These are phyloP conservation scores for Drosophila barbarae DNA, from an alignment of 2,888 invertebrate genomes.

Conservation along the genomic window DNA sequence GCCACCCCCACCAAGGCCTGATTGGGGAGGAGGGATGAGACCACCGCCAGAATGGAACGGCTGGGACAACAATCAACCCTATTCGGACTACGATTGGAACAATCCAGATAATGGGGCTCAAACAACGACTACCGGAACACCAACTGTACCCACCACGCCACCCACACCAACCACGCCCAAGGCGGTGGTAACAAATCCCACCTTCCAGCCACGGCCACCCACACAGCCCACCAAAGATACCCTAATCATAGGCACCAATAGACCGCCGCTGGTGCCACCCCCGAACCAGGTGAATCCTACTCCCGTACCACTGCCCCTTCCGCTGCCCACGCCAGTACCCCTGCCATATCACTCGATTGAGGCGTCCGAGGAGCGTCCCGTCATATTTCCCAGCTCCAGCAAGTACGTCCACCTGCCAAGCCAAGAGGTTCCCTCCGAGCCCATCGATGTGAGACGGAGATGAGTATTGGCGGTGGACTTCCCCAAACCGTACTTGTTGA, in stretches of 20 bases:
- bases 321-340: slow-evolving; percentile 2
- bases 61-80: slow-evolving; percentile 17
- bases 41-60: slow-evolving; percentile 17
- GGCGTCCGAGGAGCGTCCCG: slow-evolving; percentile 25
- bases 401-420: slow-evolving; percentile 32
- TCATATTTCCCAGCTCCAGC: slow-evolving; percentile 55
- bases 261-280: slow-evolving; percentile 43
- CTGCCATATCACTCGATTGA: slow-evolving; percentile 25
- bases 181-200: slow-evolving; percentile 23
- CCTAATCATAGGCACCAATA: slow-evolving; percentile 50
- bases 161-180: slow-evolving; percentile 7
- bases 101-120: not conserved
- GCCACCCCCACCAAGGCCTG: slow-evolving; percentile 16
- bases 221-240: slow-evolving; percentile 27
- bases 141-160: not conserved
- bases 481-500: slow-evolving; percentile 14
- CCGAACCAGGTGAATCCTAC: slow-evolving; percentile 7
- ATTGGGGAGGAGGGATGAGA: slow-evolving; percentile 17
- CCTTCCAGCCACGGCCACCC: slow-evolving; percentile 20
- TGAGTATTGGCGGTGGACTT: slow-evolving; percentile 17
- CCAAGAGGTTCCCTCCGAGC: slow-evolving; percentile 13
- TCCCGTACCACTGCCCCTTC: not conserved
- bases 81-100: slow-evolving; percentile 4
- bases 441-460: slow-evolving; percentile 55
- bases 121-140: slow-evolving; percentile 7